Evolutionary conservation across 2,797 vertebrate genomes (phyloP), one percentile per base, ranked within the genome.

Genomic region (Sardinella longiceps): DNA sequence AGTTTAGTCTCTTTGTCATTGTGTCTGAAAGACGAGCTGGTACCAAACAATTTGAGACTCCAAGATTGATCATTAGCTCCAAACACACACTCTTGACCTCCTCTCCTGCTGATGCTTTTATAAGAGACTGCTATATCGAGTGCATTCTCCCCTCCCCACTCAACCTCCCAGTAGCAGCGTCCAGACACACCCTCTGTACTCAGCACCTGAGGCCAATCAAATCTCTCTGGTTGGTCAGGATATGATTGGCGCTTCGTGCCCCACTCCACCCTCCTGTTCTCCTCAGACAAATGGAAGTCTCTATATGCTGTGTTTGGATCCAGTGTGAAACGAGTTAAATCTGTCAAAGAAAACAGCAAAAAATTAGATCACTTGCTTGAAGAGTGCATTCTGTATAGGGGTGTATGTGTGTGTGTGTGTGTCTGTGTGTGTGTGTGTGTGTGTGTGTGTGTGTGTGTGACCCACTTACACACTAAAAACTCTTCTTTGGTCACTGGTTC

Each of bases 31-130:
- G 37, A 81, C 18, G 86, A 85, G 46, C 82, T 84, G 53, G 83
- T 84, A 0, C 82, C 82, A 28, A 84, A 86, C n/a, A 86, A 84
- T 33, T 81, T 85, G 11, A 89, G 53, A 74, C 81, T 87, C 82
- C 82, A 87, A 5, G 88, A 89, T 45, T 87, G 86, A 25, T 86
- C 80, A 50, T 85, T 85, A 46, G 74, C 84, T 50, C 88, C 86
- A 63, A 89, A 87, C 82, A 84, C 84, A 74, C 85, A 83, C 33
- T 87, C 74, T 12, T 39, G 43, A 3, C 82, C 85, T 25, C 88
- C 85, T 51, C 83, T 89, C 5, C 87, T 81, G 7, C n/a, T 25
- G 37, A 89, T 87, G 63, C 60, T 82, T 33, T 84, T 89, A 63
- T 89, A 87, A 0, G 88, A 84, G 14, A 89, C 53, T 0, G 86